phyloP scores from a whole-genome alignment of 2,113 vertebrate genomes.

The Panthera tigris region DNA sequence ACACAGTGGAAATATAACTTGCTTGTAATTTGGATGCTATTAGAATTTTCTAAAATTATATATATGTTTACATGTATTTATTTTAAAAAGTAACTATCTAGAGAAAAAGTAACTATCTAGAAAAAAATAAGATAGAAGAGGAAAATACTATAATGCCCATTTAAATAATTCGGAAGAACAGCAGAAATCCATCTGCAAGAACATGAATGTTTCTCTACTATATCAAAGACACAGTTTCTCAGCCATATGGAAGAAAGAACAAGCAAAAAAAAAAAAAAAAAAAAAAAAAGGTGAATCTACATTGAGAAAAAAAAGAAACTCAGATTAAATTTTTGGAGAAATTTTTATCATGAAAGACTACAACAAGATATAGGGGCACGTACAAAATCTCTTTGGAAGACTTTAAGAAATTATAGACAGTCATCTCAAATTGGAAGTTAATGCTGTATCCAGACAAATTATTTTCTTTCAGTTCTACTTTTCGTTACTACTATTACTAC shows the following conservation, averaged over 20 bases:
- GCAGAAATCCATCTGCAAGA: neutral
- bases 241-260: neutral
- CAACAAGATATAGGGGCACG: neutral
- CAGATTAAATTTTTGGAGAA: neutral
- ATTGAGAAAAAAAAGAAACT: neutral
- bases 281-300: too few species aligned
- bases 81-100: neutral
- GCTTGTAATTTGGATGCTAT: neutral
- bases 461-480: neutral
- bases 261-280: neutral
- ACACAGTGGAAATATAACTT: neutral
- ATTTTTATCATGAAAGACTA: neutral
- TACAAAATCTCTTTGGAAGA: neutral
- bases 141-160: neutral
- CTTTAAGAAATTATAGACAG: neutral
- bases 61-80: neutral
- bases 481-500: neutral
- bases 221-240: neutral
- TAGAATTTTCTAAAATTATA: neutral
- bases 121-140: neutral
- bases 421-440: neutral
- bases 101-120: neutral
- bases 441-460: neutral
- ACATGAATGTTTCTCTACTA: neutral
- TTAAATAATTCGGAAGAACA: neutral